Evolutionary conservation across 1,140 invertebrate genomes (phyloP).

Genomic region (Galleria mellonella): DNA sequence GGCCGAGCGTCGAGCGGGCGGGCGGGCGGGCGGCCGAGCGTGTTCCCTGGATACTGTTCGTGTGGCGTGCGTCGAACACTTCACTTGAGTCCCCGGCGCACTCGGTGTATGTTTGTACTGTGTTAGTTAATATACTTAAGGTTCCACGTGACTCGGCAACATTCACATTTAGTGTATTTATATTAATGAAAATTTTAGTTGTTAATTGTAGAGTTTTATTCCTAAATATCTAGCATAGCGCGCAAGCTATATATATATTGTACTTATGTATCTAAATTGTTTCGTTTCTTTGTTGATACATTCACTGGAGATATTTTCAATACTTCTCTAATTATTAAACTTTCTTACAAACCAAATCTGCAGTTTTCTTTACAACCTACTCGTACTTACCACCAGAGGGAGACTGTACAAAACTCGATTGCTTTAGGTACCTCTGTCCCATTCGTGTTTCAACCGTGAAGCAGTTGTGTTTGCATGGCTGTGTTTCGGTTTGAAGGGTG

Average conservation of each 20-base stretch:
- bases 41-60: slow-evolving; percentile 25
- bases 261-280: slow-evolving; percentile 66
- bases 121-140: slow-evolving; percentile 54
- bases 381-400: no score
- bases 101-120: slow-evolving; percentile 46
- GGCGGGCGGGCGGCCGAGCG: slow-evolving; percentile 2
- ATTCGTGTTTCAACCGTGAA: no score
- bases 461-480: no score
- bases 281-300: slow-evolving; percentile 65
- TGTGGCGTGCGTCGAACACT: slow-evolving; percentile 18
- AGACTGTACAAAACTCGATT: no score
- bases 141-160: slow-evolving; percentile 44
- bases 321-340: slow-evolving; percentile 69
- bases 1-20: slow-evolving; percentile 1
- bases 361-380: background rate
- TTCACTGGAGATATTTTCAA: slow-evolving; percentile 70
- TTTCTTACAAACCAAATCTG: slow-evolving; percentile 60
- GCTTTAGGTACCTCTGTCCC: no score
- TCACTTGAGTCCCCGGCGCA: slow-evolving; percentile 15
- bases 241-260: slow-evolving; percentile 69
- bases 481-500: no score
- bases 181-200: slow-evolving; percentile 69
- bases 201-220: slow-evolving; percentile 28
- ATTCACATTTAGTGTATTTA: slow-evolving; percentile 70
- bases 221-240: slow-evolving; percentile 66